phyloP scores from a whole-genome alignment of 2,888 invertebrate species.

The Drepana falcataria region DNA sequence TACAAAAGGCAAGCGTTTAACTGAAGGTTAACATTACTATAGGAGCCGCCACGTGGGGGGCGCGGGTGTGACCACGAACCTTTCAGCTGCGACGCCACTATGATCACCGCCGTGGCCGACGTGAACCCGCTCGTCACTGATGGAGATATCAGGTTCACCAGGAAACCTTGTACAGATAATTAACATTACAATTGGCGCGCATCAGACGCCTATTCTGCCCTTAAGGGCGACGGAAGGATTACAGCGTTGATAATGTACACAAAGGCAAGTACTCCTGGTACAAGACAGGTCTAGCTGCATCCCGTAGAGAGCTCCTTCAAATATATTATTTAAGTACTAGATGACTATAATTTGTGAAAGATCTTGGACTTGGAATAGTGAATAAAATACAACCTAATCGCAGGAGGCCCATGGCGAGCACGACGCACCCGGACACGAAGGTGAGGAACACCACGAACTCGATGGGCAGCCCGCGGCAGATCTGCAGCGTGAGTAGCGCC shows the following conservation, averaged over 20 bases:
- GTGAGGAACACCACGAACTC: conserved; percentile 87
- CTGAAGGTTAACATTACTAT: no score
- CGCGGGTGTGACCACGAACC: conserved; percentile 22
- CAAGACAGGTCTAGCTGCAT: no score
- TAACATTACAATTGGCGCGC: not conserved
- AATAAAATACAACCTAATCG: conserved; percentile 81
- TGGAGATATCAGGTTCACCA: conserved; percentile 90
- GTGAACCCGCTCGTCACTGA: conserved; percentile 92
- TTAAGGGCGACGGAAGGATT: no score
- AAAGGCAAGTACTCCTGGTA: no score
- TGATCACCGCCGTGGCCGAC: conserved; percentile 89
- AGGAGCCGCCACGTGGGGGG: no score
- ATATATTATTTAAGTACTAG: no score
- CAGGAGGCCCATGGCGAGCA: conserved; percentile 89
- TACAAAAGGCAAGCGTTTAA: no score
- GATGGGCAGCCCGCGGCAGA: conserved; percentile 82
- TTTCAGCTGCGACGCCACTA: conserved; percentile 86
- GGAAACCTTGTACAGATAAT: conserved; percentile 79
- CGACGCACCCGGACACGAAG: conserved; percentile 87
- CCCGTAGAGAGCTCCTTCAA: no score
- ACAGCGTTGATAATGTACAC: no score
- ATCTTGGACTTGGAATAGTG: not conserved
- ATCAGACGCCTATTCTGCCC: no score
- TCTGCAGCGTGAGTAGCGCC: conserved; percentile 90
- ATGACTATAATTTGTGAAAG: no score